Conservation (phyloP, 2,888 invertebrate species). For the Rugalucina vietnamica region DNA sequence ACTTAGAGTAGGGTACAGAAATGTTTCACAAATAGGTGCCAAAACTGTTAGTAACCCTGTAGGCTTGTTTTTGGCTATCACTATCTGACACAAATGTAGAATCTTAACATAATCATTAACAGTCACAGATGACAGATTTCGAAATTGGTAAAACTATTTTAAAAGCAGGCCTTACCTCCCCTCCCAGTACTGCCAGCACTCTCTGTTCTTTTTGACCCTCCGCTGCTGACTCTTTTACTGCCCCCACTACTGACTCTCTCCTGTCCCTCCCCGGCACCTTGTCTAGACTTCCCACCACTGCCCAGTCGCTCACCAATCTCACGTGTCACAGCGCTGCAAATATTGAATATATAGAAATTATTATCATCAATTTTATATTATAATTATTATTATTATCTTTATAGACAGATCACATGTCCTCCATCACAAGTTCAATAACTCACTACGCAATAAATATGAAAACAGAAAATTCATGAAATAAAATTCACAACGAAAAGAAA, state of each 20-base stretch:
- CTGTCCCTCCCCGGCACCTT: slow-evolving; percentile 61
- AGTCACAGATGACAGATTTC: too few species aligned
- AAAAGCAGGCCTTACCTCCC: slow-evolving; percentile 42
- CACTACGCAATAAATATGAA: background rate
- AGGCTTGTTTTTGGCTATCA: too few species aligned
- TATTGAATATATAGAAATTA: background rate
- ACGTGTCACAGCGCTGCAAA: slow-evolving; percentile 57
- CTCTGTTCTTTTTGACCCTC: slow-evolving; percentile 67
- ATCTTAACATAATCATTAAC: too few species aligned
- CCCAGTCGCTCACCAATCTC: slow-evolving; percentile 65
- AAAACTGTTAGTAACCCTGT: too few species aligned
- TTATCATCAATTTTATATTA: too few species aligned
- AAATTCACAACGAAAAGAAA: background rate
- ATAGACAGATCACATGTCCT: slow-evolving; percentile 8
- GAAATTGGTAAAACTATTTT: too few species aligned
- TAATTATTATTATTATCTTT: too few species aligned
- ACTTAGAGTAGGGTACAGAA: too few species aligned
- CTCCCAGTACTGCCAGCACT: slow-evolving; percentile 68
- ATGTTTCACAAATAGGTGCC: too few species aligned
- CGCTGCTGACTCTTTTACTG: slow-evolving; percentile 65
- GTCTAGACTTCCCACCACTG: slow-evolving; percentile 71
- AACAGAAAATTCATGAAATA: background rate
- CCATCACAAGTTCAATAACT: background rate
- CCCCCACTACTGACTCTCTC: slow-evolving; percentile 71
- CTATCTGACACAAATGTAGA: too few species aligned